Base-by-base conservation (phyloP, 2,888 invertebrate genomes). In the Heliconius hortense region DNA sequence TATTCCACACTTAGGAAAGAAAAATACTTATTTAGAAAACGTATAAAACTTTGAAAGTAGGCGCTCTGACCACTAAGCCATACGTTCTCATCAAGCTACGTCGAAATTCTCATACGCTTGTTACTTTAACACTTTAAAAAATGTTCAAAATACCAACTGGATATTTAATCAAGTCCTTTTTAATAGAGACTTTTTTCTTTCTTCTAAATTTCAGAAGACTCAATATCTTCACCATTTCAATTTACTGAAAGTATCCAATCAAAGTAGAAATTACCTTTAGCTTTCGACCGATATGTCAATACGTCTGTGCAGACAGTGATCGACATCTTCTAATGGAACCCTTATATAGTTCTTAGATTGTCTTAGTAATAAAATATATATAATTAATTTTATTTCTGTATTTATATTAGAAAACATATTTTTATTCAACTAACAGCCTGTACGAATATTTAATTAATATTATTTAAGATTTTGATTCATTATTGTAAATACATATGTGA, bases 211-310 rank as follows among this genome's bases (percentile, higher is more conserved):
- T 69, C 35, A n/a, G n/a, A 66, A 24, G 69, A 31, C n/a, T 56
- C 56, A 56, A 56, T 69, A 24, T 69, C 69, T 56, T 56, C 5
- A 8, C 60, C 59, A 53, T 67, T 70, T 68, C 74, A 76, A 76
- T 76, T 76, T 71, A 62, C 70, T 71, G 76, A 28, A 64, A 76
- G 73, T 74, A 74, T 76, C 76, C 70, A 76, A 74, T 76, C 60
- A 74, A 74, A 70, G 39, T 3, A 59, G 67, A 63, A 70, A 62
- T 74, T 74, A 71, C 74, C 67, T 74, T 64, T 64, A 48, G 73
- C 76, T 73, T 76, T 74, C 76, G 31, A 53, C 70, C 62, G 66
- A 76, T 76, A 66, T 68, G 76, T 76, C 76, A 71, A 76, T 69
- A 70, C 69, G 73, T 76, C 76, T 69, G 63, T 15, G 59, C 53